phyloP scores from a whole-genome alignment of 2,797 vertebrate species.

The Meda fulgida region DNA sequence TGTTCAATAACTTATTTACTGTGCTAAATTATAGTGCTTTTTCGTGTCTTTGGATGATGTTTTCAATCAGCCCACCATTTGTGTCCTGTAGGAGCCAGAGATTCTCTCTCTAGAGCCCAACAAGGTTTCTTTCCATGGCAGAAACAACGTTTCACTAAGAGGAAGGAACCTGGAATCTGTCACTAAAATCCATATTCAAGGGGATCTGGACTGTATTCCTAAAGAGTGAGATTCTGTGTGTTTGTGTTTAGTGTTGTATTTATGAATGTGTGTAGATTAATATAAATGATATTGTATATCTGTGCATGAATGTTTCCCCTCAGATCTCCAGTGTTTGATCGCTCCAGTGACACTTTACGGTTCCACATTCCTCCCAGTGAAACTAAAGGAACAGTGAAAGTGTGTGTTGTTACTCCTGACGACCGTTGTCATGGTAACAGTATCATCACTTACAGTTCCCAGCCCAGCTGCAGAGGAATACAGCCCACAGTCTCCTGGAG shows the following conservation, averaged over 20 bases:
- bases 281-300: background rate
- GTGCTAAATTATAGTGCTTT: background rate
- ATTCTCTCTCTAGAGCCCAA: conserved; percentile 80
- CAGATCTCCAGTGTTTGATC: conserved; percentile 81
- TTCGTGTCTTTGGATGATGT: background rate
- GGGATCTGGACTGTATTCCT: conserved; percentile 76
- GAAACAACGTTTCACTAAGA: conserved; percentile 78
- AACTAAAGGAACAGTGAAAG: conserved; percentile 79
- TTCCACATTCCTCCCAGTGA: conserved; percentile 83
- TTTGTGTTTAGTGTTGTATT: background rate
- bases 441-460: conserved; percentile 78
- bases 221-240: conserved; percentile 79
- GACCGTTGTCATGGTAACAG: conserved; percentile 75
- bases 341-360: conserved; percentile 75
- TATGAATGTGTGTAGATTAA: background rate
- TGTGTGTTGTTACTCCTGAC: conserved; percentile 81
- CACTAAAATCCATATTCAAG: conserved; percentile 79
- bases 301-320: background rate
- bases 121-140: conserved; percentile 83
- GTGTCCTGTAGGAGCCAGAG: conserved; percentile 53
- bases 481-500: conserved; percentile 81
- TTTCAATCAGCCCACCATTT: background rate
- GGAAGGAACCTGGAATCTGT: conserved; percentile 82
- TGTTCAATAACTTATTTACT: background rate
- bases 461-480: conserved; percentile 79